Evolutionary conservation across 2,888 invertebrate genomes (phyloP), one percentile per base, ranked within the genome.

Genomic region (Polymixis lichenea): DNA sequence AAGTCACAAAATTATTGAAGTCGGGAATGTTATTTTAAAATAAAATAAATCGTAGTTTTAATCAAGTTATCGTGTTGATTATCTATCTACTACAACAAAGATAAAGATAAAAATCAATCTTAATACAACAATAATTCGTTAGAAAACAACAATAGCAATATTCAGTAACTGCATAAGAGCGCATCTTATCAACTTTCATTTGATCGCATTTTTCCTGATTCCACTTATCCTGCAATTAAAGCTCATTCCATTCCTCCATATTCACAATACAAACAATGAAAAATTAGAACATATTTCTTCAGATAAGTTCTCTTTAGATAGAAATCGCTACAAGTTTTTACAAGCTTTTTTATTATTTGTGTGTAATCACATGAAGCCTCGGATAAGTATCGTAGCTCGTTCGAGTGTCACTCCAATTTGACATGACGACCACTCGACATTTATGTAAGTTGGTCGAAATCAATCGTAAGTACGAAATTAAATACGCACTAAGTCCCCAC

Each of bases 391-490:
- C 73, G 69, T 66, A 65, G 73, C 80, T 80, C 49, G 69, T n/a
- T 84, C 61, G 62, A 87, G 85, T 73, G 75, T 71, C 84, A 75
- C 87, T 87, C 62, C 81, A 86, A 82, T 72, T 75, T 73, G 85
- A 78, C 78, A 78, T 86, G 70, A 60, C 77, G 77, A 74, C 62
- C 74, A 61, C 84, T 86, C 70, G 78, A 80, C 75, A 69, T 80
- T 82, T 82, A 46, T 46, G 2, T 46, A 80, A 87, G 86, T 82
- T 79, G 62, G 72, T 80, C 70, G 71, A 84, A 86, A 87, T 86
- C 81, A 86, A 86, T 85, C 69, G 68, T 78, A 77, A 83, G 77
- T 76, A 85, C 75, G 70, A 86, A 77, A 82, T 86, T 84, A 80
- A 86, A 86, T 84, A 78, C 77, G 65, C 73, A 77, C 75, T 77